A percentile compares a stretch with the other conserved stretches of the same genome.
Conservation (phyloP, 1,140 invertebrate genomes). For the Heliothis subflexa region DNA sequence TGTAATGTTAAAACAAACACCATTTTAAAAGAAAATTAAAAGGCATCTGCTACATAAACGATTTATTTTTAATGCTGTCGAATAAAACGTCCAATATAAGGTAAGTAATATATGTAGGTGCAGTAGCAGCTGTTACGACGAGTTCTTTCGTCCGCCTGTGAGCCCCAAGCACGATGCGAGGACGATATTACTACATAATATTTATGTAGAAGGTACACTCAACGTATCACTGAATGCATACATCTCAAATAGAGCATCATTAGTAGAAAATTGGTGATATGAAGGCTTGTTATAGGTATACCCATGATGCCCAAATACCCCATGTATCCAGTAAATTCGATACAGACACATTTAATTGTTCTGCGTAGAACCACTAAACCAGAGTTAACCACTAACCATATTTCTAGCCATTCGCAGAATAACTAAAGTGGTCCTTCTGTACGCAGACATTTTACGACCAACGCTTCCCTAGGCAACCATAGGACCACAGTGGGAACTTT, state of each 20-base stretch:
- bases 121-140: constrained; percentile 36
- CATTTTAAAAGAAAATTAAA: constrained; percentile 17
- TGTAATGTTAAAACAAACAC: neutral
- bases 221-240: too few relatives aligned
- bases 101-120: constrained; percentile 28
- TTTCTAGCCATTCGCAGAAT: neutral
- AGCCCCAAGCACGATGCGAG: neutral
- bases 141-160: neutral
- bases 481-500: constrained; percentile 3
- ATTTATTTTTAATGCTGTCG: constrained; percentile 40
- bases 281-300: too few relatives aligned
- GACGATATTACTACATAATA: neutral
- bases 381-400: neutral
- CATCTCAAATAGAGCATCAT: too few relatives aligned
- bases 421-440: constrained; percentile 7
- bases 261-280: too few relatives aligned
- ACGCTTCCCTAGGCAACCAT: constrained; percentile 6
- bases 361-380: neutral
- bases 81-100: constrained; percentile 42
- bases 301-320: too few relatives aligned
- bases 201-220: neutral
- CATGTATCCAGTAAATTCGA: too few relatives aligned
- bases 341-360: too few relatives aligned
- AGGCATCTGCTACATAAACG: constrained; percentile 38
- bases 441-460: neutral